Evolutionary conservation across 2,888 invertebrate species (phyloP), one percentile per base, ranked within the genome.

Genomic region (Dolichomitus sp.): DNA sequence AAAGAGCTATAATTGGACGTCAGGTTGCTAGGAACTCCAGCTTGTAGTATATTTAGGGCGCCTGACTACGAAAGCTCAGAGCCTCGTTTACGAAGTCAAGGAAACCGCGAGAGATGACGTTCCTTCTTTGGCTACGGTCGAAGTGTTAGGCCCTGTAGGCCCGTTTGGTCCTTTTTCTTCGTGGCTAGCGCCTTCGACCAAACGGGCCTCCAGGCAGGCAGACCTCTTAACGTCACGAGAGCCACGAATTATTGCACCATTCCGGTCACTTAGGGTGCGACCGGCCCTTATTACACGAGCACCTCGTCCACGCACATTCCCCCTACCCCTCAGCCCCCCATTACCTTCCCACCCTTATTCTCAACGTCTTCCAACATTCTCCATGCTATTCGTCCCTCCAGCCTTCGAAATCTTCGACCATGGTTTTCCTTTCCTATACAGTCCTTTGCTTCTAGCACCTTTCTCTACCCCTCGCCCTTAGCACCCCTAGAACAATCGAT

Each of bases 261-360:
- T 93, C 90, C 89, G 92, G 92, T 93, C 93, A 93, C 93, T 93
- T 92, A 92, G 92, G 91, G 91, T 88, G 91, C 91, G 90, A 90
- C 89, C 89, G 89, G 90, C 89, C 92, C 91, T 92, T 92, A 92
- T 92, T 92, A 91, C 90, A 88, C 86, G 81, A 65, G 63, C 86
- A 85, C 85, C 88, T 87, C 80, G 78, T 57, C 75, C 73, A 50
- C 61, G 61, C 50, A 61, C 61, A 50, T 66, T 54, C 33, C 40
- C 40, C 50, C 42, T 50, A 14, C 23, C 73, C 66, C 50, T 30
- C 14, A 9, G 11, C 54, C 9, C 78, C 68, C 52, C 81, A 30
- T 63, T 37, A 73, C 33, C 54, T 50, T 37, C 19, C 45, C 54
- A 30, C 57, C 52, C 59, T 77, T 45, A 42, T 1, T 42, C 63